Conservation (phyloP, 2,888 invertebrate species). For the Synanthedon vespiformis region DNA sequence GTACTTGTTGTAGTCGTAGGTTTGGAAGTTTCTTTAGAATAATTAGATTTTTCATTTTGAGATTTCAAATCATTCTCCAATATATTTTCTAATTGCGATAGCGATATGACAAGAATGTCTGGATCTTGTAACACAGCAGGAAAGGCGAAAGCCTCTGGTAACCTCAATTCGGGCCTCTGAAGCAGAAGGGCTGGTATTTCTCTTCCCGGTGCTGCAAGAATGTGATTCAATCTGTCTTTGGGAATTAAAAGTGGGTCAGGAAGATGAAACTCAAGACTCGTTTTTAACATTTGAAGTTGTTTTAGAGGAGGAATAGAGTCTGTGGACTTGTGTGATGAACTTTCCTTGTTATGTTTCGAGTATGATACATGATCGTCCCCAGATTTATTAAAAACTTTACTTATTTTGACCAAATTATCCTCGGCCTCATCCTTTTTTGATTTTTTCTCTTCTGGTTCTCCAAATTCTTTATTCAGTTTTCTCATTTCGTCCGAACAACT, state of each 20-base stretch:
- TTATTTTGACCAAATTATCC: slow-evolving; percentile 40
- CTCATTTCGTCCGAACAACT: slow-evolving; percentile 80
- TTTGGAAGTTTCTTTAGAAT: slow-evolving; percentile 16
- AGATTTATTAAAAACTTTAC: slow-evolving; percentile 46
- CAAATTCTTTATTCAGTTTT: slow-evolving; percentile 64
- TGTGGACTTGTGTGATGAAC: slow-evolving; percentile 24
- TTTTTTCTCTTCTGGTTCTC: slow-evolving; percentile 59
- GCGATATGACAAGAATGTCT: slow-evolving; percentile 81
- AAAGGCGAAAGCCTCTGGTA: slow-evolving; percentile 80
- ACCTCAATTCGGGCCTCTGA: slow-evolving; percentile 77
- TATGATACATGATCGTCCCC: slow-evolving; percentile 28
- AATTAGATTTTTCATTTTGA: background rate
- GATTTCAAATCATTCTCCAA: slow-evolving; percentile 61
- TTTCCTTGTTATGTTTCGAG: slow-evolving; percentile 34
- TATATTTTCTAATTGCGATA: slow-evolving; percentile 78
- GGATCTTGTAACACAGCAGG: slow-evolving; percentile 82
- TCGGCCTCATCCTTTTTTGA: slow-evolving; percentile 43
- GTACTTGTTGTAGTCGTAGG: slow-evolving; percentile 21
- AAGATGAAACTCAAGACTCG: slow-evolving; percentile 76
- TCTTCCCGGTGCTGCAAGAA: slow-evolving; percentile 77
- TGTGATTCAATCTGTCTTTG: slow-evolving; percentile 77
- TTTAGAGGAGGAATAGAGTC: slow-evolving; percentile 75
- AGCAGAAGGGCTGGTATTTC: slow-evolving; percentile 82
- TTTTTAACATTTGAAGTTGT: slow-evolving; percentile 77
- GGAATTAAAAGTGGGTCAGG: slow-evolving; percentile 87